Conservation (phyloP, 1,140 invertebrate species). For the Medauroidea extradentata region DNA sequence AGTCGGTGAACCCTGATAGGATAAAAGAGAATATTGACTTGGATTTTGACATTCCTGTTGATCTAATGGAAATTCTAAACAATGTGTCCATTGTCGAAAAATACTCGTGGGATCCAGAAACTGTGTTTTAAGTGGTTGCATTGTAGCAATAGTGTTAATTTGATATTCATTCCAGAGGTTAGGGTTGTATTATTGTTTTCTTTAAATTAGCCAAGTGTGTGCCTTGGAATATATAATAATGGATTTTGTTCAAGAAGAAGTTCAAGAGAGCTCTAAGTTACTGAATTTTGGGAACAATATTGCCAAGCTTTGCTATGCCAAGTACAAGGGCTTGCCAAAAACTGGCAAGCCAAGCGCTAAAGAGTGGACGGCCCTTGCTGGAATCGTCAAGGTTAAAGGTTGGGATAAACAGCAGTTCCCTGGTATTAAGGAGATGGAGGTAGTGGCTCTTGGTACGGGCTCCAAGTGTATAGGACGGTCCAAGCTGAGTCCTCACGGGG, state of each 20-base stretch:
- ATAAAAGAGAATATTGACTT: constrained; percentile 62
- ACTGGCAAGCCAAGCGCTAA: constrained; percentile 68
- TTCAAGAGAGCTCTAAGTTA: constrained; percentile 21
- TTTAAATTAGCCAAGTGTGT: no score
- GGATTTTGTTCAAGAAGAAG: no score
- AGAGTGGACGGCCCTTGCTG: constrained; percentile 83
- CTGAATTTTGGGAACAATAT: constrained; percentile 46
- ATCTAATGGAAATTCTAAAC: constrained; percentile 54
- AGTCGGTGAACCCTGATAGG: constrained; percentile 55
- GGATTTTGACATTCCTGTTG: constrained; percentile 54
- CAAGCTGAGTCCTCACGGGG: constrained; percentile 61
- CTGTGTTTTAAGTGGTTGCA: constrained; percentile 23
- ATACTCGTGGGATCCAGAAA: constrained; percentile 69
- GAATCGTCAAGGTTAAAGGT: constrained; percentile 53
- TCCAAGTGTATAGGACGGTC: constrained; percentile 83
- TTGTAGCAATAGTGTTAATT: not conserved
- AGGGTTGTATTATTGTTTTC: no score
- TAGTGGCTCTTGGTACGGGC: constrained; percentile 80
- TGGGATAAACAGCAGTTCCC: not conserved
- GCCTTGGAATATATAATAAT: no score
- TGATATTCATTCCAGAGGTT: no score
- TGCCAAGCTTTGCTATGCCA: constrained; percentile 52
- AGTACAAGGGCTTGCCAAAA: constrained; percentile 65
- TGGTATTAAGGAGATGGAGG: constrained; percentile 39
- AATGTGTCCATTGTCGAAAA: constrained; percentile 42